phyloP scores from a whole-genome alignment of 2,888 invertebrate genomes.

The Lysandra coridon region DNA sequence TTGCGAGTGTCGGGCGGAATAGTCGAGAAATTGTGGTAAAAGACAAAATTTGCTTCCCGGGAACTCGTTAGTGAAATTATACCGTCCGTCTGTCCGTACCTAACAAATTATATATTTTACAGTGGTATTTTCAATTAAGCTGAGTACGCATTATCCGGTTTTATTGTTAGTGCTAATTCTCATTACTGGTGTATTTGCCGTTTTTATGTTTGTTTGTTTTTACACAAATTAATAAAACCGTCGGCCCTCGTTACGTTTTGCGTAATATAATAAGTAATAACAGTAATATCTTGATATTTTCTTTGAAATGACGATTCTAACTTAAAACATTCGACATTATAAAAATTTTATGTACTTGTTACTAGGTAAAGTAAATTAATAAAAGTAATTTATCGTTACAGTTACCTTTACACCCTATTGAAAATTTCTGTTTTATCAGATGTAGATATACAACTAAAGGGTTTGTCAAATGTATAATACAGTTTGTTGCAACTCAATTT shows the following conservation, averaged over 20 bases:
- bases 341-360: not conserved
- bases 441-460: no score
- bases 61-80: not conserved
- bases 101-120: conserved; percentile 12
- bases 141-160: not conserved
- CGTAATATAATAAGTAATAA: not conserved
- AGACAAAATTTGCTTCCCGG: not conserved
- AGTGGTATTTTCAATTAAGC: not conserved
- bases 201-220: conserved; percentile 13
- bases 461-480: no score
- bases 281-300: not conserved
- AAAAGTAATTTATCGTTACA: not conserved
- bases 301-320: not conserved
- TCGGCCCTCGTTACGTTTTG: not conserved
- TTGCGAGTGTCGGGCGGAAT: not conserved
- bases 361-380: not conserved
- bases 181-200: conserved; percentile 9
- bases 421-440: no score
- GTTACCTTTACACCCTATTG: no score
- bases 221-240: not conserved
- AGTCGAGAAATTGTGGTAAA: not conserved
- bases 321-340: conserved; percentile 12
- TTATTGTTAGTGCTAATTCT: not conserved
- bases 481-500: no score
- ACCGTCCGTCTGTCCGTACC: not conserved